Evolutionary conservation across 2,888 invertebrate species (phyloP).

Genomic region (Eristalinus sepulchralis): DNA sequence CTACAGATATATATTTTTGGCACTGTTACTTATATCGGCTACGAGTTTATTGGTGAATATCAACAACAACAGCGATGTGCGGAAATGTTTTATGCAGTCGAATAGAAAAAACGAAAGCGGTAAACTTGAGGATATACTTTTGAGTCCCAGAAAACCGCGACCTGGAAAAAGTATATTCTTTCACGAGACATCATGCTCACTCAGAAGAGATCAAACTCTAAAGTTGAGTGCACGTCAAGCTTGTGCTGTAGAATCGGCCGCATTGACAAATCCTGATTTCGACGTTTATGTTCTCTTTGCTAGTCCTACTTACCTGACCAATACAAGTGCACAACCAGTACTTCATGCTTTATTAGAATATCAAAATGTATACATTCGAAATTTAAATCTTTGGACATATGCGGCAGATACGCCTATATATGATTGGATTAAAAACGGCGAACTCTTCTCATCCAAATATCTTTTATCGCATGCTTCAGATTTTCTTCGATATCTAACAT

Average conservation of each 20-base stretch:
- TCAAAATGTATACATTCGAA: constrained; percentile 77
- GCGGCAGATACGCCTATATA: constrained; percentile 77
- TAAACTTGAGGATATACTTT: constrained; percentile 76
- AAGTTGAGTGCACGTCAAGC: constrained; percentile 78
- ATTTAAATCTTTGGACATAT: constrained; percentile 77
- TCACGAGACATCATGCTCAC: constrained; percentile 79
- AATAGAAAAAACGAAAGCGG: constrained; percentile 7
- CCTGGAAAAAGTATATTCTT: constrained; percentile 79
- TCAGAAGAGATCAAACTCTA: constrained; percentile 37
- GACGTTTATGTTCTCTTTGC: constrained; percentile 78
- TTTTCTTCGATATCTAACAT: constrained; percentile 77
- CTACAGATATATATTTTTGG: constrained; percentile 73
- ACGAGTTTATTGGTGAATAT: constrained; percentile 71
- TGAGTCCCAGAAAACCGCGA: constrained; percentile 74
- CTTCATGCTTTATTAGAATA: constrained; percentile 76
- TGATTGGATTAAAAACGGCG: constrained; percentile 76
- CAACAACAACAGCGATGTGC: constrained; percentile 72
- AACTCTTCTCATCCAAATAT: constrained; percentile 76
- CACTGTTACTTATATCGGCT: constrained; percentile 72
- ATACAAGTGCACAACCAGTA: constrained; percentile 71
- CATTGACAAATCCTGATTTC: constrained; percentile 77
- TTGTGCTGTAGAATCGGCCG: constrained; percentile 80
- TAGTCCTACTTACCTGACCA: constrained; percentile 74
- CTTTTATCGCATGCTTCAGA: constrained; percentile 77
- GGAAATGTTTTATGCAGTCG: constrained; percentile 75